Conservation (phyloP, 2,888 invertebrate genomes). For the Druceiella hillmani region DNA sequence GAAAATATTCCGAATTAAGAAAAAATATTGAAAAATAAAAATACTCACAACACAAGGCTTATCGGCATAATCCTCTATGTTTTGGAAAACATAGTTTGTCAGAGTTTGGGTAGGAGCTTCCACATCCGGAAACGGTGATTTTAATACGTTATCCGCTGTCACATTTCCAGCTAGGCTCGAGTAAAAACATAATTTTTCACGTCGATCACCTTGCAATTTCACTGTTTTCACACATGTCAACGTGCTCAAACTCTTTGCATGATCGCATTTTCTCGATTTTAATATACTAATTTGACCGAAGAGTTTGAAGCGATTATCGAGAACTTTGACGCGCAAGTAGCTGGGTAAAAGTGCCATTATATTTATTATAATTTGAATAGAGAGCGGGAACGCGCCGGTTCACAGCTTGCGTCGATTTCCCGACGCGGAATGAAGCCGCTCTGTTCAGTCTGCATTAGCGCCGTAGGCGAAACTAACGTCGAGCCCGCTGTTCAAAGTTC, state of each 20-base stretch:
- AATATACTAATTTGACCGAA: slow-evolving; percentile 1
- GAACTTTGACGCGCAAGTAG: slow-evolving; percentile 30
- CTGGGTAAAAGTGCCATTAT: slow-evolving; percentile 34
- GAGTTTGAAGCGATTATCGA: neutral
- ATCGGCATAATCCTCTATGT: slow-evolving; percentile 51
- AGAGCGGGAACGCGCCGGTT: slow-evolving; percentile 26
- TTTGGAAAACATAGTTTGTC: slow-evolving; percentile 55
- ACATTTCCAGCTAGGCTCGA: slow-evolving; percentile 36
- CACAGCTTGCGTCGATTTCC: slow-evolving; percentile 35
- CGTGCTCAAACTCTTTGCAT: slow-evolving; percentile 12
- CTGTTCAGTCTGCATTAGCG: slow-evolving; percentile 16
- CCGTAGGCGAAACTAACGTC: neutral
- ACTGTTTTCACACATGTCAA: slow-evolving; percentile 31
- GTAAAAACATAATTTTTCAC: slow-evolving; percentile 30
- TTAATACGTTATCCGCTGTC: slow-evolving; percentile 34
- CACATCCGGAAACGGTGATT: slow-evolving; percentile 47
- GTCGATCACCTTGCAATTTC: slow-evolving; percentile 23
- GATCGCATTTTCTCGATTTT: neutral
- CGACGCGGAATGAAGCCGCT: slow-evolving; percentile 26
- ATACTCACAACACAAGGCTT: slow-evolving; percentile 59
- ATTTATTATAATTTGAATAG: no score
- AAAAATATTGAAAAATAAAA: neutral
- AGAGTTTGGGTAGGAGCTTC: slow-evolving; percentile 52
- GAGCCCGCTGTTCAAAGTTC: neutral
- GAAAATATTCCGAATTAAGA: neutral